Evolutionary conservation across 2,888 invertebrate species (phyloP), one percentile per base, ranked within the genome.

Genomic region (Tetragonisca angustula): DNA sequence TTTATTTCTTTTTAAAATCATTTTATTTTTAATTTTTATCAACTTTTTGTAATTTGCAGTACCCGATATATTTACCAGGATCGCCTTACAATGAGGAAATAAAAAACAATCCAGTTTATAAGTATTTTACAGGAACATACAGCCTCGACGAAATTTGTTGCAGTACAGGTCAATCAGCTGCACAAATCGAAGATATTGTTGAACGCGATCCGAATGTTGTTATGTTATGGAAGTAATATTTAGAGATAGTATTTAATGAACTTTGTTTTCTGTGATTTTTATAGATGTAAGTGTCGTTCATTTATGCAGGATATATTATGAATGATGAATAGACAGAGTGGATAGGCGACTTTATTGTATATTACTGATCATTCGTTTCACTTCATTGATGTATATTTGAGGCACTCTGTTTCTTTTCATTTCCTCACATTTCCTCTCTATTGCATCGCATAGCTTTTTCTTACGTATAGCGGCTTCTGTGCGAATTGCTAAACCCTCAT

Each of bases 101-200:
- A 15, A 92, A 91, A 59, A 93, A 85, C 77, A 93, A 95, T 91
- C 95, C 95, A 1, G 94, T 95, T 19, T 95, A 95, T 87, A 95
- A 95, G 73, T 95, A 97, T 91, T 97, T 98, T 92, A 97, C 97
- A 67, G 99, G 99, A 0, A 95, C 96, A 0, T 96, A 97, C 85
- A 97, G 97, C 93, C 96, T 97, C 79, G 99, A 99, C 95, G 98
- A 98, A 94, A 98, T 99, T 91, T 98, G 99, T 94, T 98, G 98
- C 93, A 96, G 97, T 80, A 97, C 97, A 17, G 97, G 97, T 24
- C 95, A 98, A 65, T 97, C 97, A 77, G 95, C 97, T 11, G 96
- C 96, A 64, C 96, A 97, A 83, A 95, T 98, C 74, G 98, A 98
- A 91, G 97, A 97, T 89, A 96, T 97, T 84, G 96, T 98, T 27